Base-by-base conservation (phyloP, 2,888 invertebrate genomes). In the Stenotaenia linearis region DNA sequence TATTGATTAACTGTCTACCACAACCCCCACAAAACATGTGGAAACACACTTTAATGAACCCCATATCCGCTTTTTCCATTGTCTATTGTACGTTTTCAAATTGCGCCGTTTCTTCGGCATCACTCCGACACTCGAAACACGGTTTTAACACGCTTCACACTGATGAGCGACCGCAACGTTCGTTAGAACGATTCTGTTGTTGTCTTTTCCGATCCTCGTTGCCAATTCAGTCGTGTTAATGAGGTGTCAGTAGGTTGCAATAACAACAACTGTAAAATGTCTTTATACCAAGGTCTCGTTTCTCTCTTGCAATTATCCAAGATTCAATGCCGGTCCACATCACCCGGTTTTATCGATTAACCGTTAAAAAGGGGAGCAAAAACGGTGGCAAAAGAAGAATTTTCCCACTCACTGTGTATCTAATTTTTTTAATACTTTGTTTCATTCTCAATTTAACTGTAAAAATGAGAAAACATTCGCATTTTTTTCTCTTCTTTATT, bases 141-240 rank as follows among this genome's bases (percentile, higher is more conserved):
- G 25, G 61, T 61, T 25, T 45, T 45, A 45, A 61, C 61, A 23
- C 61, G 25, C 25, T 61, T 61, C 28, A 61, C 61, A 25, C 21
- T 61, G 61, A 61, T 25, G 61, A 61, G 61, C 61, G 61, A 61
- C 61, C 61, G 61, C 61, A 61, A 61, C 61, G 25, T 61, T 61
- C 61, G 61, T 61, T 61, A 61, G 61, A 61, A 21, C 25, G 25
- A 23, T 7, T 25, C 25, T 61, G 61, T 61, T 61, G 61, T 61
- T 61, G 61, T 61, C 25, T 61, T 15, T n/a, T 61, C n/a, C 25
- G 25, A 61, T 23, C 61, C 28, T 61, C 61, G 61, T 61, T 61
- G 61, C 61, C 61, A 61, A 61, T 61, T 61, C 28, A 61, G 61
- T 61, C 61, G 61, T 61, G 61, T 25, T 61, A 61, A 61, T 61